Percentiles rank a stretch among this genome's conserved stretches.
phyloP scores from a whole-genome alignment of 2,888 invertebrate species.

The Timema podura region DNA sequence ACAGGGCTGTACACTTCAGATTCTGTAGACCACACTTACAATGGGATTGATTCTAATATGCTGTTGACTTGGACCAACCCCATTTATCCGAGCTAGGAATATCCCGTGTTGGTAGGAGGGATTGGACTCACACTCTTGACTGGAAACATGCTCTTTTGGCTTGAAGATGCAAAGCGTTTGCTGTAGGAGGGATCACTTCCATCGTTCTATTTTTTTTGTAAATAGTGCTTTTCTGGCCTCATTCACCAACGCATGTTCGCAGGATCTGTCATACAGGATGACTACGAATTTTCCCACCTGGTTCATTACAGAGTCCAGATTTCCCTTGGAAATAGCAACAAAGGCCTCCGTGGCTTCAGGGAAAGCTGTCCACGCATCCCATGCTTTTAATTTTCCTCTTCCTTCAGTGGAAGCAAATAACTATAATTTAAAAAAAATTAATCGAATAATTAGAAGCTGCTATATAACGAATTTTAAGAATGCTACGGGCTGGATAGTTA shows the following conservation, averaged over 20 bases:
- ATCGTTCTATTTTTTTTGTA: no score
- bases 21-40: background rate
- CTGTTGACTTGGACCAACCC: background rate
- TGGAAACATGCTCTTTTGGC: background rate
- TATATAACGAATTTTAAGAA: no score
- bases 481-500: no score
- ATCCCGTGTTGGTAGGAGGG: background rate
- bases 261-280: slow-evolving; percentile 2
- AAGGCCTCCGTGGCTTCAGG: background rate
- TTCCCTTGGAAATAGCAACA: background rate
- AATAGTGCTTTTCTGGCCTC: no score
- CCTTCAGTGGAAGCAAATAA: no score
- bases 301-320: slow-evolving; percentile 1
- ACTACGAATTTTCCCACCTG: background rate
- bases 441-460: no score
- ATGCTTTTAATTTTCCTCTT: background rate
- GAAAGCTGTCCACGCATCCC: no score
- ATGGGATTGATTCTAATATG: background rate
- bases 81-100: background rate
- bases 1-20: no score
- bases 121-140: background rate
- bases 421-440: no score
- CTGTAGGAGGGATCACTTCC: no score
- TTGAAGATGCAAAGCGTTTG: background rate
- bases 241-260: background rate